phyloP scores from a whole-genome alignment of 2,888 invertebrate species.

The Cinara cedri region DNA sequence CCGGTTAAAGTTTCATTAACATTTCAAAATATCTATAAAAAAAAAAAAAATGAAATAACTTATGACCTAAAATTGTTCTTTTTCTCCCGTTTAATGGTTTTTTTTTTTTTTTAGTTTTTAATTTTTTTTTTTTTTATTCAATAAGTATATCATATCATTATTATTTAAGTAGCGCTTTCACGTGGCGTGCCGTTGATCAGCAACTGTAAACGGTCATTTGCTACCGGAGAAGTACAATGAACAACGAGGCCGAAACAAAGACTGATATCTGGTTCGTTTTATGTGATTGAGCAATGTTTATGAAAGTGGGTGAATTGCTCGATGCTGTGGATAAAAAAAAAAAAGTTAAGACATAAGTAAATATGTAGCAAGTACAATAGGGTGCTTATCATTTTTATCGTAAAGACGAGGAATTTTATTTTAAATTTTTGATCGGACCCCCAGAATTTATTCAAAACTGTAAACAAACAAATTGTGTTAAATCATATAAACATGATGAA shows the following conservation, averaged over 20 bases:
- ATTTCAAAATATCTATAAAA: conserved; percentile 14
- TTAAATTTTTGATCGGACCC: too few relatives aligned
- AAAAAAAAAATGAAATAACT: not conserved
- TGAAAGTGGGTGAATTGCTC: conserved; percentile 30
- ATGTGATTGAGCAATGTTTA: conserved; percentile 25
- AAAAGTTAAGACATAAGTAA: not conserved
- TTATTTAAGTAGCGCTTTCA: not conserved
- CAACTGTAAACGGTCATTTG: conserved; percentile 18
- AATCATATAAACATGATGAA: too few relatives aligned
- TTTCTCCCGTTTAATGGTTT: not conserved
- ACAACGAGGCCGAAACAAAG: not conserved
- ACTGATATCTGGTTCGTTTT: not conserved
- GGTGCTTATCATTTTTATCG: too few relatives aligned
- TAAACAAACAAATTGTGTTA: too few relatives aligned
- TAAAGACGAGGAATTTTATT: too few relatives aligned
- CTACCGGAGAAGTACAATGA: conserved; percentile 47
- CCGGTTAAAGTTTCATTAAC: conserved; percentile 27
- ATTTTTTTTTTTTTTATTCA: not conserved
- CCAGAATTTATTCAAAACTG: too few relatives aligned
- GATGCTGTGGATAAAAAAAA: conserved; percentile 34
- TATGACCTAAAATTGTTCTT: conserved; percentile 11
- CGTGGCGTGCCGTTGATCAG: not conserved
- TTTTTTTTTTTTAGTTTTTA: not conserved
- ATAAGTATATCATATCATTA: not conserved
- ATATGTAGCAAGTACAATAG: too few relatives aligned